phyloP scores from a whole-genome alignment of 2,113 vertebrate species.

The Cacatua alba region DNA sequence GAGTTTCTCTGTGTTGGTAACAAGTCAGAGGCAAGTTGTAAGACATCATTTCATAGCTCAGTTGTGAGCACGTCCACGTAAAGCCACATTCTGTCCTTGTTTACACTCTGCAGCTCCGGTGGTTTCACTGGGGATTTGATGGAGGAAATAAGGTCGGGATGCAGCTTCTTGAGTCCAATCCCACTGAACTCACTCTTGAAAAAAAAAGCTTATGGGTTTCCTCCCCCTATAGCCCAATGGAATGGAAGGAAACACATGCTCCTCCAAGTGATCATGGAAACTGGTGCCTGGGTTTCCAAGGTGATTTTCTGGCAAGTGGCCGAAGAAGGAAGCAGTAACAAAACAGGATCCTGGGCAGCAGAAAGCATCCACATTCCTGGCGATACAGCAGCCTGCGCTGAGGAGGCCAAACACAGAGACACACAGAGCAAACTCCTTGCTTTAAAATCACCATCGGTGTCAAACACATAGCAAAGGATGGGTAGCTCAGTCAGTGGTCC shows the following conservation, averaged over 20 bases:
- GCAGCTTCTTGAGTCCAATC: neutral
- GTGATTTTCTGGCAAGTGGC: slow-evolving; percentile 59
- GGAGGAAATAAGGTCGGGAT: neutral
- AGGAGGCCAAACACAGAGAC: neutral
- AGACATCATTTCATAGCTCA: neutral
- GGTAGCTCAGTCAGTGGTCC: neutral
- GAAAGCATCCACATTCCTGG: slow-evolving; percentile 40
- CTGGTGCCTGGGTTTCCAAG: slow-evolving; percentile 65
- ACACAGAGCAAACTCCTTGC: neutral
- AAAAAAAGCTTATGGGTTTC: neutral
- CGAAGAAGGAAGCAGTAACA: slow-evolving; percentile 23
- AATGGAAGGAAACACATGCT: slow-evolving; percentile 11
- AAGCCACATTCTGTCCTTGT: neutral
- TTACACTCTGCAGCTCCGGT: neutral
- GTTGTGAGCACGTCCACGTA: neutral
- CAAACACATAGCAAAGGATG: neutral
- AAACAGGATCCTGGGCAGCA: slow-evolving; percentile 22
- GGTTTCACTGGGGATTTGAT: neutral
- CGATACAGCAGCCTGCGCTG: neutral
- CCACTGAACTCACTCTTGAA: neutral
- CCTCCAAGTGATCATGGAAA: slow-evolving; percentile 66
- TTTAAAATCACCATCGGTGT: neutral
- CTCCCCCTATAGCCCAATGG: neutral
- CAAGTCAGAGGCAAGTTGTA: neutral
- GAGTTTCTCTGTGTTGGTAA: neutral